These are phyloP conservation scores for Platycheirus rosarum DNA, from an alignment of 2,888 invertebrate genomes.

Conservation along the genomic window DNA sequence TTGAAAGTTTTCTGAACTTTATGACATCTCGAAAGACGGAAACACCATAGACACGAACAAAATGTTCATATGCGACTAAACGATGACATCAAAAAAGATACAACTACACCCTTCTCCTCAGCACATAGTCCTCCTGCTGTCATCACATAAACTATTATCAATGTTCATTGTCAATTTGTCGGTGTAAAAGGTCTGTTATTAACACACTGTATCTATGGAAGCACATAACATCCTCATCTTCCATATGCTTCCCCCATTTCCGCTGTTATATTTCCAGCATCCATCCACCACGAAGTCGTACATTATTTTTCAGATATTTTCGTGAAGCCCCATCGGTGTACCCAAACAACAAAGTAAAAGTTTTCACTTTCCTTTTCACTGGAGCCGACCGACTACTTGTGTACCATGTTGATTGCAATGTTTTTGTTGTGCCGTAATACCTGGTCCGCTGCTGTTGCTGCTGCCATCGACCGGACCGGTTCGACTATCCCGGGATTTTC, in stretches of 20 bases:
- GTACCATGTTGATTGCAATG: constrained; percentile 47
- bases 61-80: constrained; percentile 36
- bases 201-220: constrained; percentile 2
- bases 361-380: constrained; percentile 73
- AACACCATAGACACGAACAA: constrained; percentile 19
- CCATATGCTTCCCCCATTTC: constrained; percentile 44
- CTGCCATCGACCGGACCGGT: constrained; percentile 30
- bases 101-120: constrained; percentile 1
- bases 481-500: constrained; percentile 15
- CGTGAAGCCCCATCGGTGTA: constrained; percentile 26
- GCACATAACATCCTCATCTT: constrained; percentile 32
- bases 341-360: constrained; percentile 70
- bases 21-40: constrained; percentile 53
- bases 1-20: constrained; percentile 55
- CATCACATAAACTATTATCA: constrained; percentile 26
- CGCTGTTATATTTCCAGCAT: constrained; percentile 60
- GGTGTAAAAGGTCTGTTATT: constrained; percentile 24
- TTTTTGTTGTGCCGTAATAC: constrained; percentile 72
- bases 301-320: constrained; percentile 18
- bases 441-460: constrained; percentile 21
- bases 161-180: constrained; percentile 51
- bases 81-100: constrained; percentile 30
- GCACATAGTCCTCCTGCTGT: constrained; percentile 18
- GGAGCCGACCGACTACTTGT: constrained; percentile 31
- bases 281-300: constrained; percentile 10